Percentiles rank a stretch among this genome's conserved stretches.
These are phyloP conservation scores for Oligia strigilis DNA, from an alignment of 2,888 invertebrate species.

Conservation along the genomic window DNA sequence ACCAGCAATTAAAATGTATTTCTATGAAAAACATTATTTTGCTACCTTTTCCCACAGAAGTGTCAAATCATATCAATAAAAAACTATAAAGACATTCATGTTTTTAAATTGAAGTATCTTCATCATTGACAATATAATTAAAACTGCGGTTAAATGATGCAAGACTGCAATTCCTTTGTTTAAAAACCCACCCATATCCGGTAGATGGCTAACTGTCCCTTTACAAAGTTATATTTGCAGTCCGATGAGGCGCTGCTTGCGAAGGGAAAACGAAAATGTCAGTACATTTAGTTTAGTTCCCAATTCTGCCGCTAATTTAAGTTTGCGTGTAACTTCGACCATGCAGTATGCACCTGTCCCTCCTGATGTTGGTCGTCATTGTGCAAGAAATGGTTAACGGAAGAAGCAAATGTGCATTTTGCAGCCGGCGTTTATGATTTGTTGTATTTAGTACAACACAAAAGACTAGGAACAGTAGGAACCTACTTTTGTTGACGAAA, in stretches of 20 bases:
- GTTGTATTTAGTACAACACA: neutral
- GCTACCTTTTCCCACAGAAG: conserved; percentile 8
- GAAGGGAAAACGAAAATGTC: neutral
- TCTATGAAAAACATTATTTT: neutral
- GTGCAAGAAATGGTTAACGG: conserved; percentile 24
- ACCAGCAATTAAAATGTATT: neutral
- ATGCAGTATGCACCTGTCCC: neutral
- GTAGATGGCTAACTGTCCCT: neutral
- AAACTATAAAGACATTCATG: neutral
- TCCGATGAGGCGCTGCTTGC: neutral
- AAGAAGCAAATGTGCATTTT: conserved; percentile 18
- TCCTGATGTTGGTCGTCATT: conserved; percentile 13
- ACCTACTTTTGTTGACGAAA: neutral
- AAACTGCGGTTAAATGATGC: conserved; percentile 1
- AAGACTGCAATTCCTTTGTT: conserved; percentile 16
- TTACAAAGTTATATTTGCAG: neutral
- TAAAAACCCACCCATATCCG: neutral
- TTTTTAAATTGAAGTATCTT: neutral
- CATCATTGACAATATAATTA: neutral
- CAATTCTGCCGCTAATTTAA: neutral
- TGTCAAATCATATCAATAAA: neutral
- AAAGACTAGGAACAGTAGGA: neutral
- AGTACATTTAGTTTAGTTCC: conserved; percentile 16
- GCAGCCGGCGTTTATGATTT: conserved; percentile 16
- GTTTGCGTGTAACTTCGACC: neutral